phyloP scores from a whole-genome alignment of 2,113 vertebrate genomes.

The Pao palembangensis region DNA sequence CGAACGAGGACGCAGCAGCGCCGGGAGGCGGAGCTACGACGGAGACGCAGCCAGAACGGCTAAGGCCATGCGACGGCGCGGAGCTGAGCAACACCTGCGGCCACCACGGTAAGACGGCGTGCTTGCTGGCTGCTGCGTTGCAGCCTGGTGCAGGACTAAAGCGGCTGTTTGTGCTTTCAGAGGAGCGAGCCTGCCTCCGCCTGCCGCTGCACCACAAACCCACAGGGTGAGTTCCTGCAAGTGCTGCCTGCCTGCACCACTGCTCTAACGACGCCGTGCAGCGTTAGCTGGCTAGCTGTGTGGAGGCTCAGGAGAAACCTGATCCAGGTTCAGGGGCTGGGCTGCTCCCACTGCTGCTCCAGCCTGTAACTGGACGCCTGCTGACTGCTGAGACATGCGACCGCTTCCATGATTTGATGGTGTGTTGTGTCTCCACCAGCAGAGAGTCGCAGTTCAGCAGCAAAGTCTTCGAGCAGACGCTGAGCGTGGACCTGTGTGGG shows the following conservation, averaged over 20 bases:
- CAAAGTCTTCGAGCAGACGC: constrained; percentile 86
- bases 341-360: too few species aligned
- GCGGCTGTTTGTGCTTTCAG: constrained; percentile 58
- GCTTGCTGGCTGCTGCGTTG: too few species aligned
- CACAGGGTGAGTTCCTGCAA: constrained; percentile 70
- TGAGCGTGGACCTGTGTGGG: constrained; percentile 92
- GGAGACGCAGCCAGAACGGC: constrained; percentile 42
- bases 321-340: too few species aligned
- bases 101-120: constrained; percentile 56
- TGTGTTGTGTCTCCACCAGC: constrained; percentile 19
- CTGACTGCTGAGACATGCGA: constrained; percentile 1
- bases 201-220: constrained; percentile 75
- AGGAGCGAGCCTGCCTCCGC: constrained; percentile 75
- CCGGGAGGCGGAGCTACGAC: constrained; percentile 31
- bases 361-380: too few species aligned
- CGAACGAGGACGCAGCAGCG: constrained; percentile 32
- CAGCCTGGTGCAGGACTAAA: too few species aligned
- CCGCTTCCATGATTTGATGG: constrained; percentile 6
- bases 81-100: constrained; percentile 48
- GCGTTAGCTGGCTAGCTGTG: too few species aligned
- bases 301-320: too few species aligned
- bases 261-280: too few species aligned
- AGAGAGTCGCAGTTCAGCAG: constrained; percentile 74
- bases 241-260: too few species aligned
- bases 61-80: neutral